Evolutionary conservation across 2,888 invertebrate genomes (phyloP), one percentile per base, ranked within the genome.

Genomic region (Sesia apiformis): DNA sequence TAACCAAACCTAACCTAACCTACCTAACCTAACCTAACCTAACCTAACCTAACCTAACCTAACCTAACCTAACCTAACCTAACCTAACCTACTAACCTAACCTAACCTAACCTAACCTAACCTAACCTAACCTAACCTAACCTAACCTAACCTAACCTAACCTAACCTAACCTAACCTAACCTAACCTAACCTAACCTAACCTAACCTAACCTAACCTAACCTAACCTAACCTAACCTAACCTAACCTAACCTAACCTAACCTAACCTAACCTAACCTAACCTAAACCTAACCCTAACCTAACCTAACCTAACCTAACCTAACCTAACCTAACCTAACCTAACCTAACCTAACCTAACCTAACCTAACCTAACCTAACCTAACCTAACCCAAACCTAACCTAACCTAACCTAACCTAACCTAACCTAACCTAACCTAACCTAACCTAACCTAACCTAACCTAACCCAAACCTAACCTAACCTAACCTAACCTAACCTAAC

Each of bases 231-330:
- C 62, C 60, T 54, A 61, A 58, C 60, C 59, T 57, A 60, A 60
- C 61, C 61, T 58, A 64, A 63, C 60, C 62, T 57, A 57, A 62
- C 61, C 61, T 62, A 62, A 62, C 61, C 61, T 61, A 61, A 61
- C 61, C 61, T 61, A 61, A 60, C 61, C 61, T 60, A 60, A 61
- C 61, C 61, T 61, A n/a, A 59, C 60, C 52, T 59, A 58, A 56
- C 58, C 53, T n/a, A n/a, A 60, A 58, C 59, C 58, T 57, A 60
- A 57, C n/a, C n/a, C n/a, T n/a, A n/a, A n/a, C n/a, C n/a, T n/a
- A n/a, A 57, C n/a, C n/a, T n/a, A n/a, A n/a, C n/a, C n/a, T n/a
- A n/a, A n/a, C n/a, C n/a, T 59, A 61, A 59, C 61, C 59, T 59
- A 61, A 59, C 61, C 58, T 60, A 61, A 59, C 61, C 60, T 60